Percentiles rank a stretch among this genome's conserved stretches.
Conservation (phyloP, 2,888 invertebrate genomes). For the Drosophila niveifrons region DNA sequence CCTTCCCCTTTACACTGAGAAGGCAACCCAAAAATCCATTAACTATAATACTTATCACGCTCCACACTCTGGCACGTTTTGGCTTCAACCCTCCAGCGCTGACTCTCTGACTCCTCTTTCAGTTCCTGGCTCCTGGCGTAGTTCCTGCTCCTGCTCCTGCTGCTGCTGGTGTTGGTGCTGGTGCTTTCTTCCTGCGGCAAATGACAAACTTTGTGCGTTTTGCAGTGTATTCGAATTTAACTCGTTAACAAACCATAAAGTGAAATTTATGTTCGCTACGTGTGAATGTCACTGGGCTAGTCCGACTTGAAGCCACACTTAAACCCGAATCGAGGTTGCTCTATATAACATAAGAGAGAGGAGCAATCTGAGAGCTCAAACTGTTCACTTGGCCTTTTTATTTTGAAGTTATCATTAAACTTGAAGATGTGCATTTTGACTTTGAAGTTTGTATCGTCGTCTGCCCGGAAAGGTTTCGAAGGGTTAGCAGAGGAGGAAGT, state of each 20-base stretch:
- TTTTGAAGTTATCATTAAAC: slow-evolving; percentile 70
- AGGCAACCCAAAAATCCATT: slow-evolving; percentile 58
- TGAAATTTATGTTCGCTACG: slow-evolving; percentile 75
- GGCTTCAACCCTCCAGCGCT: slow-evolving; percentile 6
- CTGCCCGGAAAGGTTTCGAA: slow-evolving; percentile 10
- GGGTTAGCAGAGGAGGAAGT: too few relatives aligned
- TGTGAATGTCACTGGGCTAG: slow-evolving; percentile 57
- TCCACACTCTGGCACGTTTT: slow-evolving; percentile 69
- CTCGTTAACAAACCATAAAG: slow-evolving; percentile 79
- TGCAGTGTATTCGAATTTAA: slow-evolving; percentile 76
- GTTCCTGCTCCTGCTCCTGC: neutral
- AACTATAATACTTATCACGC: slow-evolving; percentile 77
- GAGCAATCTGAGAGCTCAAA: slow-evolving; percentile 53
- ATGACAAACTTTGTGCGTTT: slow-evolving; percentile 72
- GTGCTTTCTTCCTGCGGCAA: slow-evolving; percentile 53
- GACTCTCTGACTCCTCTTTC: neutral
- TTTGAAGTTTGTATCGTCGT: slow-evolving; percentile 59
- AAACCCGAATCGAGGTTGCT: neutral
- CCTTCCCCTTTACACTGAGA: slow-evolving; percentile 2
- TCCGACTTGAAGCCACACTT: slow-evolving; percentile 3
- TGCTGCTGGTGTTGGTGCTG: neutral
- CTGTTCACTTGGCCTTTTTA: slow-evolving; percentile 55
- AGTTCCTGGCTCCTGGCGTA: neutral
- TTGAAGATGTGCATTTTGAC: slow-evolving; percentile 62
- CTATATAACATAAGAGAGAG: neutral